These are phyloP conservation scores for Helogale parvula DNA, from an alignment of 2,113 vertebrate genomes.

Conservation along the genomic window DNA sequence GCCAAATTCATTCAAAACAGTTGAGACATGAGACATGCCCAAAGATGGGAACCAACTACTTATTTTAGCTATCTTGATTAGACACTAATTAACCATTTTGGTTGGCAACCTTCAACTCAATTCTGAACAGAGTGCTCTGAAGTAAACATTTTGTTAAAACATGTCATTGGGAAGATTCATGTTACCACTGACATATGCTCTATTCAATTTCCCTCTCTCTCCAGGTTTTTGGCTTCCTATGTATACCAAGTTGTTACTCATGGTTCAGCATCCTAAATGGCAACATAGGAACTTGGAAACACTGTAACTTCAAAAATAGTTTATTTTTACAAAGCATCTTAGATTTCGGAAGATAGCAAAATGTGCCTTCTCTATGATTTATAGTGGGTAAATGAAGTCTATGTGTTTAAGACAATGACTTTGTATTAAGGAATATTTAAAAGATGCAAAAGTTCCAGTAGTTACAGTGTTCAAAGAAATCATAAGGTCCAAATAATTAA, in stretches of 20 bases:
- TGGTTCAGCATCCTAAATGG: neutral
- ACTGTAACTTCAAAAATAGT: neutral
- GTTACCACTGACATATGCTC: neutral
- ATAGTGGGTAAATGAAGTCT: neutral
- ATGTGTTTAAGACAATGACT: neutral
- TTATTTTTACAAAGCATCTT: neutral
- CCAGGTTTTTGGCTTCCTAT: neutral
- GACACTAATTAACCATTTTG: constrained; percentile 6
- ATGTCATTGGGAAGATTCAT: neutral
- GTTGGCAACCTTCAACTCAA: constrained; percentile 10
- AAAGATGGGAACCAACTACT: neutral
- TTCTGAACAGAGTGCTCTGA: constrained; percentile 27
- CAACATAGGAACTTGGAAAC: neutral
- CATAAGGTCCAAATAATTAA: neutral
- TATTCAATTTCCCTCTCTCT: neutral
- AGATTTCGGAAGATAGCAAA: neutral
- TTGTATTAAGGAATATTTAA: neutral
- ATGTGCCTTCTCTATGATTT: neutral
- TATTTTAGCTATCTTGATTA: neutral
- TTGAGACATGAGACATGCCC: neutral
- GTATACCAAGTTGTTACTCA: neutral
- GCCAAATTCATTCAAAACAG: neutral
- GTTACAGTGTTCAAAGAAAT: neutral
- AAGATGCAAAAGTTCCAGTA: neutral
- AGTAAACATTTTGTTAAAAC: constrained; percentile 21